Conservation (phyloP, 30 jellyfish, hydroid and myxozoan genomes). For the Nemopilema nomurai region DNA sequence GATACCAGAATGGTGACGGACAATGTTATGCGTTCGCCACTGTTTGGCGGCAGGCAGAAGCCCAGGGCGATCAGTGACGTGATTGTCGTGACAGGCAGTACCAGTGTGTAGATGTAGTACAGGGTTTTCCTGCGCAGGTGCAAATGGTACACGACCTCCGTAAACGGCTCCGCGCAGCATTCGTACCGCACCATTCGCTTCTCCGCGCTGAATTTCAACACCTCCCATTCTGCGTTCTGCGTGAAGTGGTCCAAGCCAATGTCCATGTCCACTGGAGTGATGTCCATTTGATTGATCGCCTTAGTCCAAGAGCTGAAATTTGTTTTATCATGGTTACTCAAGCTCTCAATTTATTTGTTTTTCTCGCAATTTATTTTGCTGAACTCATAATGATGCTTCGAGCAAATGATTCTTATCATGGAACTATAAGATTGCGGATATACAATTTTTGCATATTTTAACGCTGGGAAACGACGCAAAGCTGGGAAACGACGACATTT, state of each 20-base stretch:
- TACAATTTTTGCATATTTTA: too few species aligned
- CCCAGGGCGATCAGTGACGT: slow-evolving; percentile 66
- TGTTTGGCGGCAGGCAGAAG: slow-evolving; percentile 72
- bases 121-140: slow-evolving; percentile 69
- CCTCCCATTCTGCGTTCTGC: slow-evolving; percentile 80
- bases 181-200: slow-evolving; percentile 21
- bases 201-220: slow-evolving; percentile 40
- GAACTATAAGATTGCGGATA: too few species aligned
- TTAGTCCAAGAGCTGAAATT: slow-evolving; percentile 64
- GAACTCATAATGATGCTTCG: too few species aligned
- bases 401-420: too few species aligned
- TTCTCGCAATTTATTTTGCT: too few species aligned
- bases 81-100: slow-evolving; percentile 63
- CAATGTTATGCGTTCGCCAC: slow-evolving; percentile 76
- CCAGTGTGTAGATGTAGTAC: slow-evolving; percentile 74
- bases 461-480: too few species aligned
- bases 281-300: slow-evolving; percentile 34
- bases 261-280: slow-evolving; percentile 14
- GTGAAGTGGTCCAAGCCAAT: slow-evolving; percentile 50
- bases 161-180: slow-evolving; percentile 64
- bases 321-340: neutral
- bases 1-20: slow-evolving; percentile 72
- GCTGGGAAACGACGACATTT: too few species aligned
- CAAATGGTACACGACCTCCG: slow-evolving; percentile 69
- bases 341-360: too few species aligned